phyloP scores from a whole-genome alignment of 2,888 invertebrate species.

The Aphodius sticticus region DNA sequence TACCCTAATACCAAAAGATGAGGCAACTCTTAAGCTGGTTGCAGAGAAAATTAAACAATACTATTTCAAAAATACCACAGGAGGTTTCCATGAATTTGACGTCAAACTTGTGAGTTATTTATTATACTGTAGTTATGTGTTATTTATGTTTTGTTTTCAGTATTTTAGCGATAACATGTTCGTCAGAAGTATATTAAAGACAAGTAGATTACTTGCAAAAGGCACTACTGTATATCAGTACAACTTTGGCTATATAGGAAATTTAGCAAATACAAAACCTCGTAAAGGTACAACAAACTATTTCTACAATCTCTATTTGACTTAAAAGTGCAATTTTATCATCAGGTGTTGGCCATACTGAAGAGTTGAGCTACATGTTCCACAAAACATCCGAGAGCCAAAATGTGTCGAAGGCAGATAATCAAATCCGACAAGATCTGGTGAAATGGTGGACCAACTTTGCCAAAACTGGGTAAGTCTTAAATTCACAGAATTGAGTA shows the following conservation, averaged over 20 bases:
- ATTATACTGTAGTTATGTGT: neutral
- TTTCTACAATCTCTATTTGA: no score
- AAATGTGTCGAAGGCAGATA: neutral
- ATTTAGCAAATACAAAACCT: neutral
- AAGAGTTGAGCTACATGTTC: neutral
- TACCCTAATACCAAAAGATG: constrained; percentile 7
- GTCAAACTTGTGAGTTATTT: neutral
- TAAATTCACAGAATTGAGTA: neutral
- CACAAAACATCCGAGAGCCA: neutral
- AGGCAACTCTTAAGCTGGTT: neutral
- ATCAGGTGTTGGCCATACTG: constrained; percentile 7
- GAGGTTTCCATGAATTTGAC: constrained; percentile 6
- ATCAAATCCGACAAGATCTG: constrained; percentile 11
- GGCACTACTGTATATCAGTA: neutral
- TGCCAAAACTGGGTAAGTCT: neutral
- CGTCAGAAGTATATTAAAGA: neutral
- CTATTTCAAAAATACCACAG: constrained; percentile 6
- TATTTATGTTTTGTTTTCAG: neutral
- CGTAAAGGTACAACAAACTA: no score
- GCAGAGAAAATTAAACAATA: neutral
- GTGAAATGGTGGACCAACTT: constrained; percentile 8
- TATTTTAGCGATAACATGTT: constrained; percentile 14
- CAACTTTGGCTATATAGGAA: constrained; percentile 10
- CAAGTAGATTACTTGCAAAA: neutral
- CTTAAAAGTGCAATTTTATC: no score